Evolutionary conservation across 2,113 vertebrate species (phyloP).

Genomic region (Eublepharis macularius): DNA sequence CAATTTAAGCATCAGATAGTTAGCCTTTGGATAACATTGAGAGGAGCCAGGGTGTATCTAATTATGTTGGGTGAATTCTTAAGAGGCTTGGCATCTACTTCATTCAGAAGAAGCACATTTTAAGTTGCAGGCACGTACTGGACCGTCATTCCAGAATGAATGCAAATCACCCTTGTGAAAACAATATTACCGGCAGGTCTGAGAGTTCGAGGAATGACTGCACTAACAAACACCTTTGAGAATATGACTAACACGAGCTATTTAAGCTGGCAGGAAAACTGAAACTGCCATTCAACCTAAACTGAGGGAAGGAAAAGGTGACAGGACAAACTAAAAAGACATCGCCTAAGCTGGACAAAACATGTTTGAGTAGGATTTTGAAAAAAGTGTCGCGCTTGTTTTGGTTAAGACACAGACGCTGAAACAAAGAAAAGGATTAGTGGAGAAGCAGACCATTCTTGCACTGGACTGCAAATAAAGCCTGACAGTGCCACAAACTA

Average conservation of each 20-base stretch:
- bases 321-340: slow-evolving; percentile 14
- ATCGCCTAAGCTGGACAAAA: slow-evolving; percentile 21
- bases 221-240: slow-evolving; percentile 39
- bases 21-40: slow-evolving; percentile 75
- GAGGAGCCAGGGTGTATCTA: slow-evolving; percentile 70
- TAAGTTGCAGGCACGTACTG: slow-evolving; percentile 45
- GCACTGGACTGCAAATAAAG: neutral
- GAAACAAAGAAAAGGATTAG: slow-evolving; percentile 25
- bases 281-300: slow-evolving; percentile 23
- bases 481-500: neutral
- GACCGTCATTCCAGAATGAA: slow-evolving; percentile 47
- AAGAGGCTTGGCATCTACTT: slow-evolving; percentile 58
- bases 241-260: neutral
- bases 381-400: slow-evolving; percentile 19
- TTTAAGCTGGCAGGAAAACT: slow-evolving; percentile 27
- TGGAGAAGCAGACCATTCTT: neutral
- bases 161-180: slow-evolving; percentile 58
- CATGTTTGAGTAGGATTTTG: slow-evolving; percentile 17
- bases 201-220: slow-evolving; percentile 42
- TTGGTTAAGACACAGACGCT: neutral
- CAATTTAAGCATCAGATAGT: slow-evolving; percentile 76
- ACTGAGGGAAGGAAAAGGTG: slow-evolving; percentile 25
- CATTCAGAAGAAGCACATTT: slow-evolving; percentile 61
- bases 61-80: slow-evolving; percentile 71
- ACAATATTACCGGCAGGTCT: slow-evolving; percentile 24